Base-by-base conservation (phyloP, 1,140 invertebrate species). In the Temnothorax curvispinosus region DNA sequence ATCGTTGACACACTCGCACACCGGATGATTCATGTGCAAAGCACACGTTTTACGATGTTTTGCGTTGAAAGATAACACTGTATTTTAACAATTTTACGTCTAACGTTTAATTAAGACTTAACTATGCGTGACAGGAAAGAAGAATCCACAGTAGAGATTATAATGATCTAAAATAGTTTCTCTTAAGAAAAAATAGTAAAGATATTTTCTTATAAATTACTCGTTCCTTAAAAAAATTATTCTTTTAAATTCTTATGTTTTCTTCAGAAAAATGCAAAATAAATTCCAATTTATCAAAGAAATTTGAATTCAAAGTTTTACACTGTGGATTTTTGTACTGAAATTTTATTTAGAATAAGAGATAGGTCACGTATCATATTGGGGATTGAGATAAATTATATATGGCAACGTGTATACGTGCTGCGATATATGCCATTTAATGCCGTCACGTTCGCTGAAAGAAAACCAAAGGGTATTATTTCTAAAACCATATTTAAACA, bases 91-190 rank as follows among this genome's bases (percentile, higher is more conserved):
- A 50, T 58, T 60, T 74, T 18, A 18, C 5, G 13, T 60, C 2
- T 38, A 60, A 84, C 41, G 2, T 74, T 74, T 84, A 71, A 84
- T 74, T 74, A 74, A 15, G 5, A 60, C 18, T 72, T 35, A 84
- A 84, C 27, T n/a, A 9, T 13, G 41, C 11, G 7, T 58, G 41
- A 58, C n/a, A 7, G 11, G n/a, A 32, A 74, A n/a, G 9, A 47
- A 47, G 2, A 4, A 72, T 35, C 6, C 1, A 9, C 13, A 18
- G 13, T 27, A 1, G 0, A 11, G 11, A 60, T 50, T 15, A 21
- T 50, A 38, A 84, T 38, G 5, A 9, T 60, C 21, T 6, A n/a
- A 60, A 60, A 56, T 0, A 47, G 18, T 38, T 54, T 54, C 35
- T 52, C 11, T 21, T 27, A 2, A 69, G 27, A 38, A 35, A 54